A percentile compares a stretch with the other conserved stretches of the same genome.
phyloP scores from a whole-genome alignment of 1,140 invertebrate species.

The Eurytemora carolleeae region DNA sequence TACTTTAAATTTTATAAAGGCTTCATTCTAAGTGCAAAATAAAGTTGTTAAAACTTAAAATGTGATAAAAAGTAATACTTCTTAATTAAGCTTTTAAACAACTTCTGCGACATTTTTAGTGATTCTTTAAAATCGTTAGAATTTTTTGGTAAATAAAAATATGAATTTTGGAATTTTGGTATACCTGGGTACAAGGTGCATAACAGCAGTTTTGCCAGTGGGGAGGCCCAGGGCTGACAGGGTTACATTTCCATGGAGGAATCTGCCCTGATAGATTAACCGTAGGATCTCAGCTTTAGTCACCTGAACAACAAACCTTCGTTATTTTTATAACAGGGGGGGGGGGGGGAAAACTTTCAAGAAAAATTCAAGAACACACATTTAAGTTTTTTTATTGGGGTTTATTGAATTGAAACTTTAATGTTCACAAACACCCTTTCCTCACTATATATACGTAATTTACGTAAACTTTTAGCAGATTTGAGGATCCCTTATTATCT shows the following conservation, averaged over 20 bases:
- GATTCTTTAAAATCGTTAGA: background rate
- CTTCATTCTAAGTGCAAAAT: background rate
- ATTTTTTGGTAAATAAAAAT: background rate
- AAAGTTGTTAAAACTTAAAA: no score
- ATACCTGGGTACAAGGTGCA: slow-evolving; percentile 86
- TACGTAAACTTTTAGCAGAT: no score
- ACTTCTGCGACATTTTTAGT: background rate
- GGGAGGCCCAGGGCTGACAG: slow-evolving; percentile 86
- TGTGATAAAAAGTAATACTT: no score
- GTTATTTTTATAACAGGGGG: background rate
- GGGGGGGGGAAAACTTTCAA: background rate
- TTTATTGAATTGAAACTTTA: no score
- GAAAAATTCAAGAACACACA: background rate
- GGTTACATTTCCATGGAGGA: slow-evolving; percentile 97
- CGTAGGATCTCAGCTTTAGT: slow-evolving; percentile 89
- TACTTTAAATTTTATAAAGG: background rate
- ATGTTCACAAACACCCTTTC: no score
- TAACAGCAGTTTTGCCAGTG: slow-evolving; percentile 89
- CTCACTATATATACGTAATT: background rate
- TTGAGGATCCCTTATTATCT: no score
- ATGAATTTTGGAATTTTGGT: no score
- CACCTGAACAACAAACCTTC: slow-evolving; percentile 28
- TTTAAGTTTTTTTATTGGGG: background rate
- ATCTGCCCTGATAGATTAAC: slow-evolving; percentile 96
- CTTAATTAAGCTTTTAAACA: background rate